Percentiles rank a stretch among this genome's conserved stretches.
Evolutionary conservation across 1,140 invertebrate genomes (phyloP).

Genomic region (Dysdera silvatica): DNA sequence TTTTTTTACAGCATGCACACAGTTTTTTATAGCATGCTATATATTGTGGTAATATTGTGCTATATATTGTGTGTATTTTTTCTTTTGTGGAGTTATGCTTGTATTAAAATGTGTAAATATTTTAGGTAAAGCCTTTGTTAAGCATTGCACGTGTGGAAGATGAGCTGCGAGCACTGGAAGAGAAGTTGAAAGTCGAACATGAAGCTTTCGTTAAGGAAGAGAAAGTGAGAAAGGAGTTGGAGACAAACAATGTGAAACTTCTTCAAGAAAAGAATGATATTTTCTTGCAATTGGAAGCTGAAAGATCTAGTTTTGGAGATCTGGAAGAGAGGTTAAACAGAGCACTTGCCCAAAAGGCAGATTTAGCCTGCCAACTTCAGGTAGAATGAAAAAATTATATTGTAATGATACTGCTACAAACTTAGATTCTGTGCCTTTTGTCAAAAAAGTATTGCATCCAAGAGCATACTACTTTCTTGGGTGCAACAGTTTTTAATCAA

Average conservation of each 20-base stretch:
- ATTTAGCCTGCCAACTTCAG: constrained; percentile 90
- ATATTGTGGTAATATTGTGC: too few species aligned
- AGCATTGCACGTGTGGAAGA: constrained; percentile 97
- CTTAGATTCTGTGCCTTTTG: too few species aligned
- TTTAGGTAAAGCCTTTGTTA: constrained; percentile 88
- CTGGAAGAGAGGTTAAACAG: constrained; percentile 87
- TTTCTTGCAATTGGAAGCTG: constrained; percentile 75
- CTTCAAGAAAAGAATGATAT: constrained; percentile 87
- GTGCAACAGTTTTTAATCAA: too few species aligned
- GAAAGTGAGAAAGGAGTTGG: constrained; percentile 92
- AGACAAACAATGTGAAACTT: constrained; percentile 82
- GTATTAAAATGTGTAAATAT: too few species aligned
- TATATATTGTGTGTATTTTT: background rate
- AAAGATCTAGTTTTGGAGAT: constrained; percentile 78
- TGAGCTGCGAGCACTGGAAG: constrained; percentile 85
- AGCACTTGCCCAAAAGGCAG: constrained; percentile 89
- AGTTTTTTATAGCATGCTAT: too few species aligned
- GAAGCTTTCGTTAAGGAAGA: constrained; percentile 89
- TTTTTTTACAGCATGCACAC: too few species aligned
- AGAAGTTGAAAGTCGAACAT: constrained; percentile 87
- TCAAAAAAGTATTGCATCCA: too few species aligned
- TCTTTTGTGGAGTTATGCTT: too few species aligned
- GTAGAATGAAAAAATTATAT: too few species aligned
- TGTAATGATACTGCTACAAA: too few species aligned
- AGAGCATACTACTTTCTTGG: too few species aligned